Percentiles rank a stretch among this genome's conserved stretches.
phyloP scores from a whole-genome alignment of 2,797 vertebrate genomes.

The Tokudaia muenninki region DNA sequence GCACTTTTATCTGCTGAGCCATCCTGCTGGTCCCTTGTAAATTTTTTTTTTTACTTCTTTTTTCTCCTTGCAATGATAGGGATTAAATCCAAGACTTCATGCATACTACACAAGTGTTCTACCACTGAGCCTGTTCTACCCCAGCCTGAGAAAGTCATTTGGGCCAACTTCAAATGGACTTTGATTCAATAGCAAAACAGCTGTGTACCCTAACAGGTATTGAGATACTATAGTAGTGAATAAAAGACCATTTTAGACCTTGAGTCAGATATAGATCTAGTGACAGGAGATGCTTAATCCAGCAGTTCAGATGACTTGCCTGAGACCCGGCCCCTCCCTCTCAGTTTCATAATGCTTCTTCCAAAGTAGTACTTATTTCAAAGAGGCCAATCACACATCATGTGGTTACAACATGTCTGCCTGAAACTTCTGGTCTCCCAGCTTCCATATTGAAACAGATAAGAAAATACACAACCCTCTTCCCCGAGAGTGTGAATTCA shows the following conservation, averaged over 20 bases:
- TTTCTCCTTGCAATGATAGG: too few species aligned
- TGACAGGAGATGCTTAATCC: slow-evolving; percentile 22
- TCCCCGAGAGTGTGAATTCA: slow-evolving; percentile 38
- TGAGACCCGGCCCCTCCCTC: neutral
- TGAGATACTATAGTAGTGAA: slow-evolving; percentile 1
- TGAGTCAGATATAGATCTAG: slow-evolving; percentile 55
- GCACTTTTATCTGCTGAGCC: neutral
- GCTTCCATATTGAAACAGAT: slow-evolving; percentile 59
- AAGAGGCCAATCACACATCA: neutral
- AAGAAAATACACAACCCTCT: neutral
- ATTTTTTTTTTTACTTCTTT: neutral
- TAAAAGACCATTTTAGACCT: slow-evolving; percentile 26
- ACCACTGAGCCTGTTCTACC: neutral
- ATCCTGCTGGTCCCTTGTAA: neutral
- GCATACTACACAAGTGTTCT: neutral
- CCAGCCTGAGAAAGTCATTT: neutral
- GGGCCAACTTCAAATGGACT: slow-evolving; percentile 34
- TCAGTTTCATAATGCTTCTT: slow-evolving; percentile 62
- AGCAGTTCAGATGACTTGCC: neutral
- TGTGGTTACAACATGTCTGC: slow-evolving; percentile 50
- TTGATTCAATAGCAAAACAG: slow-evolving; percentile 14
- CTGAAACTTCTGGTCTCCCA: slow-evolving; percentile 44
- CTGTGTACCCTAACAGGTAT: neutral
- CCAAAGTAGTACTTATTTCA: slow-evolving; percentile 51
- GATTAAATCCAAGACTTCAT: neutral